These are phyloP conservation scores for Montipora cactus DNA, from an alignment of 64 coral and sea anemone species.

Conservation along the genomic window DNA sequence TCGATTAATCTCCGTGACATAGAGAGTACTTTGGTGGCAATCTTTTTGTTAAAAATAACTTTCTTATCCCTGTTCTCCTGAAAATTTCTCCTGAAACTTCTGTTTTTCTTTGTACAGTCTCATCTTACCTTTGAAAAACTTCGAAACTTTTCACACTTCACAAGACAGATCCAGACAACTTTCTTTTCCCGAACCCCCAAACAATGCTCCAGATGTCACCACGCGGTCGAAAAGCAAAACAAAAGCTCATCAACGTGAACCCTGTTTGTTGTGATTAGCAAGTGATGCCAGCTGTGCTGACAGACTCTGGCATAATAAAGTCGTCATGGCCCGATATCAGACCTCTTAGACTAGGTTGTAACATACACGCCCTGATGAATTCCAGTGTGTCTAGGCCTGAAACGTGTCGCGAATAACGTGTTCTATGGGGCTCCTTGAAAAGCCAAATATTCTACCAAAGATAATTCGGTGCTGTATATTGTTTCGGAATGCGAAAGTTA, in stretches of 20 bases:
- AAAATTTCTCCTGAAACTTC: background rate
- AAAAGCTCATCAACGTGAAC: slow-evolving; percentile 7
- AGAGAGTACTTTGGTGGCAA: background rate
- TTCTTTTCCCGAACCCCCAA: background rate
- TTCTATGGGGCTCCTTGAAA: background rate
- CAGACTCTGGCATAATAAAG: slow-evolving; percentile 3
- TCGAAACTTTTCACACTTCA: background rate
- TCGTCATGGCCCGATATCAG: background rate
- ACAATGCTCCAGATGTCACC: slow-evolving; percentile 30
- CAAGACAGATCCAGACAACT: background rate
- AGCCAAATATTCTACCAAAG: background rate
- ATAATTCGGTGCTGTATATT: background rate
- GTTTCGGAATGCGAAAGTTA: background rate
- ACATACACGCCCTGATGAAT: background rate
- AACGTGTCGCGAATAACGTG: background rate
- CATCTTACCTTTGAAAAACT: slow-evolving; percentile 22
- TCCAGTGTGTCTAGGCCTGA: background rate
- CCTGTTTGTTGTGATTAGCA: slow-evolving; percentile 49
- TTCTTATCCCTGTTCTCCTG: background rate
- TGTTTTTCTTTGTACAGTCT: background rate
- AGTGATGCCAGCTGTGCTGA: background rate
- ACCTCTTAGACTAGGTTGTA: background rate
- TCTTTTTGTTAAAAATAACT: background rate
- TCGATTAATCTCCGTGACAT: background rate
- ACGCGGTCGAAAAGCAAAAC: slow-evolving; percentile 15